Evolutionary conservation across 1,140 invertebrate species (phyloP), one percentile per base, ranked within the genome.

Genomic region (Macrocentrus cingulum): DNA sequence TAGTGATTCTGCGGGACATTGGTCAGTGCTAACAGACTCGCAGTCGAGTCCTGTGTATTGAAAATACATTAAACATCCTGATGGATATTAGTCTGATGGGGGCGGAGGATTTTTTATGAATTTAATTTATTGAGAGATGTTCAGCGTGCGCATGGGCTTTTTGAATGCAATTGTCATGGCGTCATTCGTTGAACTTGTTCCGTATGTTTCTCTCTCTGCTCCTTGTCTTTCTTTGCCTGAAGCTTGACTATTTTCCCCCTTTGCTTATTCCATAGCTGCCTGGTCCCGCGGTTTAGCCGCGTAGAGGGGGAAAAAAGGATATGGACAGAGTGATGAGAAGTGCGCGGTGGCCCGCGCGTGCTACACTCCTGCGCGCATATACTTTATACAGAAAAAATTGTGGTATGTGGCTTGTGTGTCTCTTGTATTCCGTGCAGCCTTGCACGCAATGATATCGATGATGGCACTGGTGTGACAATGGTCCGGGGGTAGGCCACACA

Each of bases 301-400:
- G 22, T 15, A n/a, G 22, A 8, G n/a, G 37, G 42, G 49, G 23
- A 18, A 34, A 49, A 37, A 48, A 53, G 53, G 57, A 53, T 51
- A 34, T 55, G 42, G 62, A 59, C 58, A 55, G 56, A 60, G 62
- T 37, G 53, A 54, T 48, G 19, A 52, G 46, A 36, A 42, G 48
- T 32, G 42, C 32, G 55, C 22, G 36, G 41, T 45, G 39, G 42
- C 55, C 55, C 49, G 20, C 15, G 20, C 23, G 29, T 57, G 39
- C 41, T 48, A 54, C 54, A 53, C 45, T 61, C 46, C 55, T 61
- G 60, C 60, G 50, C 44, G 42, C 41, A 46, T 61, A 32, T 61
- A 61, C 46, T 46, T 52, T 36, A 49, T 48, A 57, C 25, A 23
- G 44, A 22, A 19, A 46, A 46, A 46, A 46, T 20, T 42, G 25